Base-by-base conservation (phyloP, 1,140 invertebrate species). In the Chironomus tepperi region DNA sequence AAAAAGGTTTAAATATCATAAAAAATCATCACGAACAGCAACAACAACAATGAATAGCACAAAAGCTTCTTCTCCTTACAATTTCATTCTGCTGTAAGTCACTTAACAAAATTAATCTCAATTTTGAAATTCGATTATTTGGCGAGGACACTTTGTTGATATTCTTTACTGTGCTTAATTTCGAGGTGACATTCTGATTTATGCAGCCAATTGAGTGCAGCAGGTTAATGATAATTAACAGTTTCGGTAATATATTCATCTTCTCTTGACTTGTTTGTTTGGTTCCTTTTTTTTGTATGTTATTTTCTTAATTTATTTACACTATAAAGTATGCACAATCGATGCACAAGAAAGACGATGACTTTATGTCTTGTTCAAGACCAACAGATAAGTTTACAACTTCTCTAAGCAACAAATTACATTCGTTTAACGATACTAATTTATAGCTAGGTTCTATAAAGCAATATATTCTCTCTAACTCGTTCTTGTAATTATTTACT, bases 41-140 rank as follows among this genome's bases (percentile, higher is more conserved):
- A n/a, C 47, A 57, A 57, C 47, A 57, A 57, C n/a, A 15, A 12
- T 57, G 47, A 15, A 57, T 57, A 34, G 47, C 0, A 57, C 10
- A 57, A 57, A 15, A 12, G 15, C n/a, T 57, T 57, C 12, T n/a
- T n/a, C 1, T 57, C 12, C 65, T 70, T 70, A 70, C 65, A 70
- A 70, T 70, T 70, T 70, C 65, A 70, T 70, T 70, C 19, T 70
- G 65, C 65, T 70, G n/a, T 70, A 70, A 19, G 19, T 21, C 19
- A 21, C 19, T 70, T 21, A 70, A 19, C 16, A 70, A 70, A 19
- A 70, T 70, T 21, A 70, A 70, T 70, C 65, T 18, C 65, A 70
- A 70, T 19, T 70, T 70, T 70, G 65, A 70, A 21, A 70, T 70
- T 70, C 19, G n/a, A 16, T 67, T 21, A 70, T 70, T 70, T 18